Evolutionary conservation across 2,113 vertebrate genomes (phyloP).

Genomic region (Austrofundulus limnaeus): DNA sequence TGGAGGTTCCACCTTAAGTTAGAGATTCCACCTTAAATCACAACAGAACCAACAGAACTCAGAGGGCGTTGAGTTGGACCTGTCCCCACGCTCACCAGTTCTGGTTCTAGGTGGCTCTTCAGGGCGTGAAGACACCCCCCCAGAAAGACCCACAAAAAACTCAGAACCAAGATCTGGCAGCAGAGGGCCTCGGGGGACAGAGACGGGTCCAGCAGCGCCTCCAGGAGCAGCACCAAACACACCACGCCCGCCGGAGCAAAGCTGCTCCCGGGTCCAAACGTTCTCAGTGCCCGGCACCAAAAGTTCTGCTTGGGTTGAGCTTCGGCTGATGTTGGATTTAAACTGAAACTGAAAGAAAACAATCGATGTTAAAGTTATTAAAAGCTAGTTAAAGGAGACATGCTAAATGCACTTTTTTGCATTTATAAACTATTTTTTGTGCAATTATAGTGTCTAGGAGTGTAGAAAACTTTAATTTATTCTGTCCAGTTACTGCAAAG

Average conservation of each 20-base stretch:
- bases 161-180: conserved; percentile 51
- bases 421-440: no score
- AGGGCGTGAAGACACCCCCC: conserved; percentile 36
- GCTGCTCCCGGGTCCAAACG: conserved; percentile 7
- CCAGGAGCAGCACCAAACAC: conserved; percentile 65
- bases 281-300: conserved; percentile 18
- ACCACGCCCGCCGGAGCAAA: conserved; percentile 40
- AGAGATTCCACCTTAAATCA: conserved; percentile 19
- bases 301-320: not conserved
- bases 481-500: no score
- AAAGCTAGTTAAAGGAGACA: no score
- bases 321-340: not conserved
- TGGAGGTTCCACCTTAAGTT: conserved; percentile 17
- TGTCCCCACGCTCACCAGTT: conserved; percentile 7
- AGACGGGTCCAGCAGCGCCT: conserved; percentile 56
- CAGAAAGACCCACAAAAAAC: conserved; percentile 49
- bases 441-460: no score
- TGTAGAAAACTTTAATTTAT: no score
- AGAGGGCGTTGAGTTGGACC: not conserved
- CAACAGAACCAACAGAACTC: not conserved
- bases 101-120: conserved; percentile 20
- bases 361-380: not conserved
- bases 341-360: not conserved
- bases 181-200: conserved; percentile 26
- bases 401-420: no score